These are phyloP conservation scores for Delichon dasypus DNA, from an alignment of 2,797 vertebrate genomes.

Conservation along the genomic window DNA sequence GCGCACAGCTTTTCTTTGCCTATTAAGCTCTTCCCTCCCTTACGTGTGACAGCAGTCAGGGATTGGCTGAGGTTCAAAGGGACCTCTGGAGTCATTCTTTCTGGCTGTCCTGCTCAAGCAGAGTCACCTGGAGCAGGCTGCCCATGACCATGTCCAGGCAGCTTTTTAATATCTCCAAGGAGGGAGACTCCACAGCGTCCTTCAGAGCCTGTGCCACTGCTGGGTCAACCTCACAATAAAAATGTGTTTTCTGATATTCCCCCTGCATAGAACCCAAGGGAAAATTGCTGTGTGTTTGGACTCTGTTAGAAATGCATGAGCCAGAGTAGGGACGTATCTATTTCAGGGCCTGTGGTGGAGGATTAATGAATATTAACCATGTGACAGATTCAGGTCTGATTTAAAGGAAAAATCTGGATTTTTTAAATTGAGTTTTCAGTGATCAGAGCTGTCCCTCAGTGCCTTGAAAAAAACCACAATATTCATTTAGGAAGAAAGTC, in stretches of 20 bases:
- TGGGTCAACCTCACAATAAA: not conserved
- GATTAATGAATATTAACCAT: not conserved
- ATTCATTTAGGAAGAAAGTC: not conserved
- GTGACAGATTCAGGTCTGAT: not conserved
- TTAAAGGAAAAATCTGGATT: not conserved
- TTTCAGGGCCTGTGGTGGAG: not conserved
- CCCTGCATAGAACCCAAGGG: not conserved
- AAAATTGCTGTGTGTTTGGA: not conserved
- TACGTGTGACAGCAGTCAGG: not conserved
- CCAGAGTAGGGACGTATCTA: not conserved
- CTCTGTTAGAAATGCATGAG: not conserved
- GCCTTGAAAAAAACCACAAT: not conserved
- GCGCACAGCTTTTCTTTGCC: not conserved
- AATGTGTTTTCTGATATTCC: not conserved
- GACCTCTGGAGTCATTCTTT: not conserved
- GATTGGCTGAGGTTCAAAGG: not conserved
- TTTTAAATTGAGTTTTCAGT: not conserved
- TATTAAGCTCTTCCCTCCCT: not conserved
- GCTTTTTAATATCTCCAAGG: not conserved
- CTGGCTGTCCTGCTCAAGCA: not conserved
- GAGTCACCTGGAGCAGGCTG: not conserved
- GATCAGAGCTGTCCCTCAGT: not conserved
- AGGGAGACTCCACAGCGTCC: fast-evolving
- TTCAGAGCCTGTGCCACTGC: not conserved
- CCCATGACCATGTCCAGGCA: fast-evolving